Percentiles rank a stretch among this genome's conserved stretches.
phyloP scores from a whole-genome alignment of 2,113 vertebrate genomes.

The Pimephales promelas region DNA sequence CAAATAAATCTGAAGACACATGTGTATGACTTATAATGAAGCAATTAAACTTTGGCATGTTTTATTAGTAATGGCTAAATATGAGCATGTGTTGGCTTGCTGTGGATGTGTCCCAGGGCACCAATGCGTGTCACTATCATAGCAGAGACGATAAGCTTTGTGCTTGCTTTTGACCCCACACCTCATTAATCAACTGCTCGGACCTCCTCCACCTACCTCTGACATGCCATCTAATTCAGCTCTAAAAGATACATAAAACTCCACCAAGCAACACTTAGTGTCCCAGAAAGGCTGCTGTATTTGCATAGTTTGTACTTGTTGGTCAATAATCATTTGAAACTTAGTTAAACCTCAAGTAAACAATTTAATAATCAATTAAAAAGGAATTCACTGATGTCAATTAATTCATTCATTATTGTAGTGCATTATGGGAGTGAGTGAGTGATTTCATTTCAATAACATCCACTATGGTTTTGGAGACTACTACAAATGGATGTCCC shows the following conservation, averaged over 20 bases:
- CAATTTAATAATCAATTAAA: too few relatives aligned
- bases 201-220: constrained; percentile 13
- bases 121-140: constrained; percentile 33
- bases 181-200: constrained; percentile 45
- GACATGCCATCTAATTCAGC: constrained; percentile 14
- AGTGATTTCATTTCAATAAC: too few relatives aligned
- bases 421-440: too few relatives aligned
- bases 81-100: constrained; percentile 26
- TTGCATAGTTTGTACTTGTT: too few relatives aligned
- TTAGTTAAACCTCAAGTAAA: too few relatives aligned
- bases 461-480: too few relatives aligned
- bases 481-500: too few relatives aligned
- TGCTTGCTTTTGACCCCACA: constrained; percentile 22
- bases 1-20: constrained; percentile 20
- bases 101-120: constrained; percentile 10
- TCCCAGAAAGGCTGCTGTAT: too few relatives aligned
- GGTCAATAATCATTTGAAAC: too few relatives aligned
- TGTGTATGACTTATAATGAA: constrained; percentile 27
- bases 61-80: constrained; percentile 35
- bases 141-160: constrained; percentile 42
- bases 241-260: not conserved
- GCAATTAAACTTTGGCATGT: constrained; percentile 23
- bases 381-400: too few relatives aligned
- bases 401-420: too few relatives aligned
- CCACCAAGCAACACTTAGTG: not conserved